Percentiles rank a stretch among this genome's conserved stretches.
Evolutionary conservation across 2,113 vertebrate genomes (phyloP).

Genomic region (human): GRCh38 chr6:11632501-11633000

Average conservation of each 20-base stretch:
- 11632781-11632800: neutral
- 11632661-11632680: neutral
- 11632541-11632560: neutral
- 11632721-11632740: neutral
- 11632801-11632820: neutral
- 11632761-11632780: neutral
- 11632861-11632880: neutral
- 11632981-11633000: neutral
- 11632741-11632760: neutral
- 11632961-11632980: neutral
- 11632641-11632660: neutral
- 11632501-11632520: neutral
- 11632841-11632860: neutral
- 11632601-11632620: neutral
- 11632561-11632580: neutral
- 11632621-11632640: neutral
- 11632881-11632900: fast-evolving
- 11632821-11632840: neutral
- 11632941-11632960: neutral
- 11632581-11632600: neutral
- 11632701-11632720: neutral
- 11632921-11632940: neutral
- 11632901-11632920: neutral
- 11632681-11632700: neutral
- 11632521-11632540: neutral